Conservation (phyloP, 2,113 vertebrate genomes). For the Pteruthius melanotis region DNA sequence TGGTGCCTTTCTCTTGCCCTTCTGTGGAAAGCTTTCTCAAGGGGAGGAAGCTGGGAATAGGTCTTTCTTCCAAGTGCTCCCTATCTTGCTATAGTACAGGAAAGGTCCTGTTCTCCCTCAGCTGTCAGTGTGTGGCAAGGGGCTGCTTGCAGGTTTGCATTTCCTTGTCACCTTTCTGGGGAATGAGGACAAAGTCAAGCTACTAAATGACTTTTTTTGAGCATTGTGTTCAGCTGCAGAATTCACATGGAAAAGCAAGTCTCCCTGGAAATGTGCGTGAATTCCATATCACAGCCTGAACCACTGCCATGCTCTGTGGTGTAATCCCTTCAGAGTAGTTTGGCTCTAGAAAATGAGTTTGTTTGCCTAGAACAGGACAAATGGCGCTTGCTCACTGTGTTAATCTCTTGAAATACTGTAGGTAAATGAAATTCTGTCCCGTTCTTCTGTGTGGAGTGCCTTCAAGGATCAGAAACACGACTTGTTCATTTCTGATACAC, state of each 20-base stretch:
- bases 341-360: not conserved
- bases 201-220: not conserved
- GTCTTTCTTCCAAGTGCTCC: not conserved
- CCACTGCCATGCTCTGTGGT: not conserved
- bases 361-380: not conserved
- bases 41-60: not conserved
- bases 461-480: constrained; percentile 99
- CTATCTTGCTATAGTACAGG: not conserved
- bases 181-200: not conserved
- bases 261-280: not conserved
- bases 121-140: not conserved
- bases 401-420: constrained; percentile 48
- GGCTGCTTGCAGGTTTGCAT: not conserved
- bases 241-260: not conserved
- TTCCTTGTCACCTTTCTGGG: not conserved
- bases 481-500: constrained; percentile 98
- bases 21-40: not conserved
- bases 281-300: accelerated
- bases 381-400: not conserved
- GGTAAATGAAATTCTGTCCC: constrained; percentile 97
- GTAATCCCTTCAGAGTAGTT: not conserved
- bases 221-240: not conserved
- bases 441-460: constrained; percentile 97
- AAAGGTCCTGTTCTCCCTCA: not conserved
- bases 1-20: not conserved